Base-by-base conservation (phyloP, 2,888 invertebrate species). In the Ophraella communa region DNA sequence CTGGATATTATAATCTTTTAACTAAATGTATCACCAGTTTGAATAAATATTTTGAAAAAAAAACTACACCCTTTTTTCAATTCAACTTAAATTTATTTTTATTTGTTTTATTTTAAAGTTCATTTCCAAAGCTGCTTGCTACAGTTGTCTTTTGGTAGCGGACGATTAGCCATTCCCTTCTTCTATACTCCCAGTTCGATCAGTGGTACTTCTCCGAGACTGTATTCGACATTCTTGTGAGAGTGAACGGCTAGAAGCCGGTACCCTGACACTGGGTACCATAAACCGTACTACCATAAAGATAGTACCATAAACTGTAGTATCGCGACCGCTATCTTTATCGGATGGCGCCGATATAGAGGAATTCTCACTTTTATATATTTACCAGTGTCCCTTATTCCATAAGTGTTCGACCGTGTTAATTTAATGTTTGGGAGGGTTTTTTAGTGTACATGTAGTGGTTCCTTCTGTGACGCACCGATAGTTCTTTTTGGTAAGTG, bases 191-290 rank as follows among this genome's bases (percentile, higher is more conserved):
- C 49, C 58, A 18, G 49, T 39, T 59, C 21, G 33, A 24, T 53
- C 30, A 21, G 44, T 55, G 52, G 27, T 62, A 52, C 57, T 44
- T 57, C 66, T 53, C 64, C 62, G 65, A 67, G 76, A 76, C 69
- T 77, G 77, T 77, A 77, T 73, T 76, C 77, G 72, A 73, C 77
- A 77, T 77, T 77, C 77, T 77, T 76, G 62, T 53, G 58, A 65
- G 65, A 53, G 42, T 53, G 47, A 47, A 47, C 21, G 63, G 60
- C 59, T 65, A 62, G 65, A 72, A 71, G 73, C 74, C 76, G 75
- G 73, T 76, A 75, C 76, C 66, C 68, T 62, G 60, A 62, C 71
- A 69, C 71, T 69, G 70, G 74, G 73, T 75, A 71, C 77, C 72
- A 75, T 77, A 76, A 75, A 75, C 73, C 72, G 73, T 70, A 67